Percentiles rank a stretch among this genome's conserved stretches.
Conservation (phyloP, 2,888 invertebrate genomes). For the Ochropleura leucogaster region DNA sequence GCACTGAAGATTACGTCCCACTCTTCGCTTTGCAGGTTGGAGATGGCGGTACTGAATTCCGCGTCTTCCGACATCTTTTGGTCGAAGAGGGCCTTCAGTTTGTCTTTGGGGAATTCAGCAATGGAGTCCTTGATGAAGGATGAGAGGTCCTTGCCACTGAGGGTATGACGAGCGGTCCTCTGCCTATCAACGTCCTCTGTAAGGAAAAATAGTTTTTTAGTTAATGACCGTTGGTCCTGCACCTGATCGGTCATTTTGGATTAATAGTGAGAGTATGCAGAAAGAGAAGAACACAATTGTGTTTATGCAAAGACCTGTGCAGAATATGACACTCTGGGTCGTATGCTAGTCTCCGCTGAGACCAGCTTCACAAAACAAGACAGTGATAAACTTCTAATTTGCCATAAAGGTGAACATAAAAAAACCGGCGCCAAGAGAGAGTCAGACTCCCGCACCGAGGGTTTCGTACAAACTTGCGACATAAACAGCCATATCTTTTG, state of each 20-base stretch:
- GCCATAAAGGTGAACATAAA: too few species aligned
- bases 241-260: not conserved
- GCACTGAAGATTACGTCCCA: slow-evolving; percentile 75
- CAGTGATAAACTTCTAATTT: not conserved
- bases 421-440: too few species aligned
- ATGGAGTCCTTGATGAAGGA: slow-evolving; percentile 76
- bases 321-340: not conserved
- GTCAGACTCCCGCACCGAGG: too few species aligned
- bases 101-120: slow-evolving; percentile 75
- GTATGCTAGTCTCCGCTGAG: not conserved
- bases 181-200: slow-evolving; percentile 49
- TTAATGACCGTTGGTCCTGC: not conserved
- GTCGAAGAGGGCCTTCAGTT: slow-evolving; percentile 79
- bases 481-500: too few species aligned
- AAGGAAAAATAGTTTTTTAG: slow-evolving; percentile 19
- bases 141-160: slow-evolving; percentile 74
- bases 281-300: not conserved
- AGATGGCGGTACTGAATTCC: slow-evolving; percentile 78
- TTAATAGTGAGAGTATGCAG: not conserved
- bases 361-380: not conserved
- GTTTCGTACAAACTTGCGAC: too few species aligned
- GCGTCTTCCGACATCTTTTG: slow-evolving; percentile 80
- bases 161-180: slow-evolving; percentile 63
- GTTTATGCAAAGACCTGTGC: not conserved
- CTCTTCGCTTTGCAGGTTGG: slow-evolving; percentile 79